A percentile compares a stretch with the other conserved stretches of the same genome.
phyloP scores from a whole-genome alignment of 2,113 vertebrate genomes.

The Gasterosteus nipponicus region DNA sequence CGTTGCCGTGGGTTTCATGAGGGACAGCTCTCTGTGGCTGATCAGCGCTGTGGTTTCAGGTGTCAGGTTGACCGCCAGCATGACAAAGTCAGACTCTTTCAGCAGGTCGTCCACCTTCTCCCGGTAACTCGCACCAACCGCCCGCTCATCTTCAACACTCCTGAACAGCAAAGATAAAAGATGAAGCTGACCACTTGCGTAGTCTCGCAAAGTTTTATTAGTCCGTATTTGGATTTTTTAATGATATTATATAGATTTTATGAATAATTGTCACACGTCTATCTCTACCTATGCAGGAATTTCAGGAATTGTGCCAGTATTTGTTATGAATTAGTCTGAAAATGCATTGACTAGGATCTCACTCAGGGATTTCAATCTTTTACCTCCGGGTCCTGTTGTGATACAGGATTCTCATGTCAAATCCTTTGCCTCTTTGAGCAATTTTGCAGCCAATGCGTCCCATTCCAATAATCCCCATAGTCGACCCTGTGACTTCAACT shows the following conservation, averaged over 20 bases:
- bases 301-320: background rate
- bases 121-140: conserved; percentile 52
- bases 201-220: background rate
- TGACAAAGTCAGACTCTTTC: conserved; percentile 62
- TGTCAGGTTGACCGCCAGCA: conserved; percentile 59
- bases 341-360: background rate
- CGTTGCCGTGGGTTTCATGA: conserved; percentile 76
- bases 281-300: background rate
- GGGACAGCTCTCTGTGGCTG: conserved; percentile 61
- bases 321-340: background rate
- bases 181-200: background rate
- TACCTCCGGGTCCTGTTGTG: conserved; percentile 65
- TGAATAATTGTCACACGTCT: background rate
- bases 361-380: background rate
- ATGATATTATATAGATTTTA: background rate
- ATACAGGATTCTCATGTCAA: conserved; percentile 72
- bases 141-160: conserved; percentile 56
- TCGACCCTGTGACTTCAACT: conserved; percentile 67
- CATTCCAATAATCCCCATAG: conserved; percentile 73
- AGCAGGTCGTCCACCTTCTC: conserved; percentile 65
- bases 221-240: background rate
- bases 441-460: conserved; percentile 67
- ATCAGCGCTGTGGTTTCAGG: conserved; percentile 64
- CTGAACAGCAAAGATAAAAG: conserved; percentile 33
- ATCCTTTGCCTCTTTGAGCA: conserved; percentile 65